These are phyloP conservation scores for Schizopygopsis malacanthus DNA, from an alignment of 2,797 vertebrate species.

Conservation along the genomic window DNA sequence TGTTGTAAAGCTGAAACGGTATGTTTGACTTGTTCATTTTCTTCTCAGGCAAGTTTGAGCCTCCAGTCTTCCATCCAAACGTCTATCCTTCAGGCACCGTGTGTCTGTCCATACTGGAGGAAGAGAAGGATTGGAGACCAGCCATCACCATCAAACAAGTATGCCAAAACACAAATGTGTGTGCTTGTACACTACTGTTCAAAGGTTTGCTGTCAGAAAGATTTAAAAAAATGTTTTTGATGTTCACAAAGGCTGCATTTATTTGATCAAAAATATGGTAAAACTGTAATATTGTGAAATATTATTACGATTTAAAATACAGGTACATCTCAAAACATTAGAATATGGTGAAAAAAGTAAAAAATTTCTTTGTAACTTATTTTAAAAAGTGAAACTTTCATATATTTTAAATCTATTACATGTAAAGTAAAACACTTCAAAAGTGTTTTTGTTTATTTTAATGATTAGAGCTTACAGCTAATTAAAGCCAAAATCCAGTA, in stretches of 20 bases:
- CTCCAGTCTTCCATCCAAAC: constrained; percentile 86
- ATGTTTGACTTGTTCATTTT: constrained; percentile 61
- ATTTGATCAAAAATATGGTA: neutral
- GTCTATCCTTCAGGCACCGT: constrained; percentile 89
- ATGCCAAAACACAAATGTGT: neutral
- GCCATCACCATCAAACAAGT: constrained; percentile 86
- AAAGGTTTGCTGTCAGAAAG: neutral
- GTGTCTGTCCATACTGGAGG: constrained; percentile 86
- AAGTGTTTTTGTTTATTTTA: too few relatives aligned
- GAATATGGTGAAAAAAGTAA: too few relatives aligned
- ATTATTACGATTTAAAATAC: neutral
- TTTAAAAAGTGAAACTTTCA: too few relatives aligned
- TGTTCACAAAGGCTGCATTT: neutral
- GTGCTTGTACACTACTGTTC: neutral
- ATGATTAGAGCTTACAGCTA: too few relatives aligned
- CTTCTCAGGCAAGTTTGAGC: constrained; percentile 85
- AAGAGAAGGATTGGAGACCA: constrained; percentile 86
- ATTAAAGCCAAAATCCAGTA: too few relatives aligned
- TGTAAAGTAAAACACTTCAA: too few relatives aligned
- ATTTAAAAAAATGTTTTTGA: neutral
- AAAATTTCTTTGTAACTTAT: too few relatives aligned
- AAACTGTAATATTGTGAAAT: neutral
- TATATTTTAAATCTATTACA: too few relatives aligned
- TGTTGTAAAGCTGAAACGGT: neutral
- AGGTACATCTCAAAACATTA: too few relatives aligned